Evolutionary conservation across 2,113 vertebrate species (phyloP).

Genomic region (Arizona elegans): DNA sequence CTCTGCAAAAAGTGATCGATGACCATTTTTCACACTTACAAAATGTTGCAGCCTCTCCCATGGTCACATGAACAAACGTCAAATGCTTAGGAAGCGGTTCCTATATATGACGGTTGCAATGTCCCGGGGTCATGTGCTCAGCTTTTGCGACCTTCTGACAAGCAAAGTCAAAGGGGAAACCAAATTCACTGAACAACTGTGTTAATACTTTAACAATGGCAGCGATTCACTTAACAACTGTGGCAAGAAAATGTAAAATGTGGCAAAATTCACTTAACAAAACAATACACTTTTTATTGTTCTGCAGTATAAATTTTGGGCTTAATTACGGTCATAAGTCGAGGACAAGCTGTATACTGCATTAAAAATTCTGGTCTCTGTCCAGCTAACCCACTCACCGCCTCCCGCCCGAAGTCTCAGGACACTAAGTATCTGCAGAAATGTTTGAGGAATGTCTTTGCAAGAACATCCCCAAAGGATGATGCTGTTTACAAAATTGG

Average conservation of each 20-base stretch:
- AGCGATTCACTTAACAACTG: neutral
- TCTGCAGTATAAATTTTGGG: neutral
- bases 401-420: neutral
- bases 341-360: neutral
- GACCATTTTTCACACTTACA: neutral
- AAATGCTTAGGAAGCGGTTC: neutral
- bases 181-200: neutral
- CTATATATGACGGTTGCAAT: neutral
- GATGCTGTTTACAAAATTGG: neutral
- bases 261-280: neutral
- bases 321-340: neutral
- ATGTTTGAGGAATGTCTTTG: neutral
- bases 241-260: neutral
- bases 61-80: neutral
- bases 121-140: neutral
- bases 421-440: neutral
- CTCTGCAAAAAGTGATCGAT: neutral
- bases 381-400: neutral
- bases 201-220: neutral
- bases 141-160: neutral
- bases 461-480: conserved; percentile 11
- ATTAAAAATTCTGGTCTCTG: neutral
- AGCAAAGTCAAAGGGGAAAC: neutral
- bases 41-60: neutral
- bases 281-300: neutral